Base-by-base conservation (phyloP, 2,113 vertebrate genomes). In the Channa maculata region DNA sequence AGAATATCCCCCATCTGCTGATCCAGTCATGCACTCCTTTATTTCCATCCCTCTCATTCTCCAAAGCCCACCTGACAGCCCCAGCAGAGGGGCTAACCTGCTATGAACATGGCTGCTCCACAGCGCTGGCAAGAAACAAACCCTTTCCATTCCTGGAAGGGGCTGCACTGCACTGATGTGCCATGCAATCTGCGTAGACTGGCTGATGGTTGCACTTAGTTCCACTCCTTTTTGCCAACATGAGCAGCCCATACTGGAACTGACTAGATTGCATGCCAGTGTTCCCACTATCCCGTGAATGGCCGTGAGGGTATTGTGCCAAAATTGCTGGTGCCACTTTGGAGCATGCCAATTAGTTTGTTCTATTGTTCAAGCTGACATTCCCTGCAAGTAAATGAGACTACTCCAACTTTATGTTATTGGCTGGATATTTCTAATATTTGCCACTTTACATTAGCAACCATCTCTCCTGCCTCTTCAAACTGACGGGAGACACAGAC, bases 11-110 rank as follows among this genome's bases (percentile, higher is more conserved):
- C 82, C 85, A 83, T 87, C 87, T 84, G 82, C 84, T 71, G 81
- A 86, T 90, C 86, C 88, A 84, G 82, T 88, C 89, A 75, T 75
- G 82, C 74, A 70, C 82, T 69, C 82, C 86, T 87, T 88, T 87
- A 83, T 90, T 89, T 80, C 52, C 77, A 57, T 71, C 61, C 64
- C 79, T 79, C 74, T 85, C 82, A 51, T 71, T 86, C 84, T 78
- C 61, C 80, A 76, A 86, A 85, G 71, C 86, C 87, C 82, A 86
- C 80, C 89, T 86, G 80, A 87, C 65, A 34, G 68, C 69, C 82
- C 81, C 87, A 66, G 77, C 68, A 5, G 78, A 85, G 80, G 54
- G 58, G 68, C 79, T 85, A 84, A 90, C 88, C 84, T 79, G 88
- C 83, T 80, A 85, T 24, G 50, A 83, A 82, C 84, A 72, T 80